Conservation (phyloP, 2,113 vertebrate species). For the Trichechus manatus region DNA sequence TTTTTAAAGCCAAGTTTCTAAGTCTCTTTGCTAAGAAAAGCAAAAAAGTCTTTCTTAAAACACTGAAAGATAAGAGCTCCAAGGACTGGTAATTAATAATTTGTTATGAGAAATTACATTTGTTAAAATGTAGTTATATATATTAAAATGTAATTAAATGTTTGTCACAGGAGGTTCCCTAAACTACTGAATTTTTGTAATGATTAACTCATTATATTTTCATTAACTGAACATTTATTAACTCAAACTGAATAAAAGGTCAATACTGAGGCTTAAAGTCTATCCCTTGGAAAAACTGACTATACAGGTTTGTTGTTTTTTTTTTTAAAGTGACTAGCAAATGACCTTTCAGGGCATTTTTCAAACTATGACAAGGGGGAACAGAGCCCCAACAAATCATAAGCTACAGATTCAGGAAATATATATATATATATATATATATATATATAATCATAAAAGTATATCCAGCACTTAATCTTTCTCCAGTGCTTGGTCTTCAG, state of each 20-base stretch:
- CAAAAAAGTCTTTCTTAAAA: not conserved
- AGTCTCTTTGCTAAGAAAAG: not conserved
- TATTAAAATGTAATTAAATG: not conserved
- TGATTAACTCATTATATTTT: not conserved
- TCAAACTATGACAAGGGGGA: not conserved
- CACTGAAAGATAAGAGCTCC: not conserved
- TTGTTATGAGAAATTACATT: not conserved
- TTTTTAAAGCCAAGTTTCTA: not conserved
- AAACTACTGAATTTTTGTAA: not conserved
- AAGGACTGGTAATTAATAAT: not conserved
- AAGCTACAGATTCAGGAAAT: not conserved
- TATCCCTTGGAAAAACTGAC: not conserved
- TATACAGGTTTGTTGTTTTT: not conserved
- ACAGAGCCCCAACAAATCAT: not conserved
- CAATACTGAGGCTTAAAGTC: not conserved
- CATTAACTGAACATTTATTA: not conserved
- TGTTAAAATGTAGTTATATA: not conserved
- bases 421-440: not conserved
- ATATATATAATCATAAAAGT: not conserved
- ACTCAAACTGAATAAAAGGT: not conserved
- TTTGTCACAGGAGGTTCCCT: not conserved
- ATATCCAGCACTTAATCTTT: not conserved
- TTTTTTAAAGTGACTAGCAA: not conserved
- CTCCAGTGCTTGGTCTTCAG: not conserved
- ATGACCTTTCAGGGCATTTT: not conserved